phyloP scores from a whole-genome alignment of 2,888 invertebrate genomes.

The Heteromurus nitidus region DNA sequence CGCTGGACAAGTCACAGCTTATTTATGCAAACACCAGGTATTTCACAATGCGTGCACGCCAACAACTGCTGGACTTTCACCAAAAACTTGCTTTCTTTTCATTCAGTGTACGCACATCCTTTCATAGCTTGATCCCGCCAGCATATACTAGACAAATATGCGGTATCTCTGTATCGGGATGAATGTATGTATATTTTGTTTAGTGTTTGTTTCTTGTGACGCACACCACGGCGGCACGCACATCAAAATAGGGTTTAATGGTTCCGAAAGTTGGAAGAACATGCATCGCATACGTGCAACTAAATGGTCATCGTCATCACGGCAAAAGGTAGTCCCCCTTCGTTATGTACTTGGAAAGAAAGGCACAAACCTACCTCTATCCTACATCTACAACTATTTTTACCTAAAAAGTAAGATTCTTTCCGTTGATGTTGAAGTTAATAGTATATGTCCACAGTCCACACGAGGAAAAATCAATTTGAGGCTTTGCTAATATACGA shows the following conservation, averaged over 20 bases:
- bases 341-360: no score
- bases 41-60: background rate
- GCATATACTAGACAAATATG: background rate
- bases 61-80: background rate
- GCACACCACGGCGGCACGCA: background rate
- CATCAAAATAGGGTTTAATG: background rate
- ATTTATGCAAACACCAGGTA: background rate
- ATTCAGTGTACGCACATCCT: background rate
- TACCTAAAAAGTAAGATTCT: background rate
- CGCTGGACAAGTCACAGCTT: background rate
- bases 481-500: slow-evolving; percentile 13
- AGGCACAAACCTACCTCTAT: background rate
- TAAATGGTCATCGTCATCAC: no score
- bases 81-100: background rate
- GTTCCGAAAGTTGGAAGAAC: background rate
- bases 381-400: background rate
- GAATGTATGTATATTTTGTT: no score
- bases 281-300: no score
- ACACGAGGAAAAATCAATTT: slow-evolving; percentile 39
- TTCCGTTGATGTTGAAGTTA: background rate
- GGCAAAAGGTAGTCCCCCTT: no score
- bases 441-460: background rate
- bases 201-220: background rate
- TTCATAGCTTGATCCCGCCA: background rate
- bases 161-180: no score